Percentiles rank a stretch among this genome's conserved stretches.
Conservation (phyloP, 2,888 invertebrate genomes). For the Anorthoa munda region DNA sequence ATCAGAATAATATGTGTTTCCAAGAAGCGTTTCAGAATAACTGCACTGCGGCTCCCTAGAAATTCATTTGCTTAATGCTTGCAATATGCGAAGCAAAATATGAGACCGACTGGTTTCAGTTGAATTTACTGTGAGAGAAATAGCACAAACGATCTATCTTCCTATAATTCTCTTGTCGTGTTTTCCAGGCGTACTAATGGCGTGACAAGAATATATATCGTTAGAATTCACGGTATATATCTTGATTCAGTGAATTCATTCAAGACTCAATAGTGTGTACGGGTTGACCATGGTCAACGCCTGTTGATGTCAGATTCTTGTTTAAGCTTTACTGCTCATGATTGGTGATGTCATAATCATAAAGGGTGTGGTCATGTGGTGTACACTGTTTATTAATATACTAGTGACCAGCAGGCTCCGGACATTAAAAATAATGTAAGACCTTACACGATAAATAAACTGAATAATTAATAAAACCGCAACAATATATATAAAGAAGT, state of each 20-base stretch:
- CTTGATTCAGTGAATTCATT: slow-evolving; percentile 18
- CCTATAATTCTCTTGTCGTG: slow-evolving; percentile 21
- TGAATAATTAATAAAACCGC: slow-evolving; percentile 2
- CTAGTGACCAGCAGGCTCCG: slow-evolving; percentile 18
- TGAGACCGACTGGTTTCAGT: slow-evolving; percentile 17
- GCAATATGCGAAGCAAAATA: slow-evolving; percentile 30
- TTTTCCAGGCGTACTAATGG: slow-evolving; percentile 12
- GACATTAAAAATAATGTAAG: not conserved
- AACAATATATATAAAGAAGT: not conserved
- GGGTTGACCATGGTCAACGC: slow-evolving; percentile 1
- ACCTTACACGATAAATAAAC: not conserved
- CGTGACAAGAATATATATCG: slow-evolving; percentile 13
- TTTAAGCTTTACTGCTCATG: slow-evolving; percentile 37
- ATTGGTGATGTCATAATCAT: slow-evolving; percentile 50
- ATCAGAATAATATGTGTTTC: slow-evolving; percentile 45
- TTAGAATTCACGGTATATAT: not conserved
- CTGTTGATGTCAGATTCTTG: slow-evolving; percentile 35
- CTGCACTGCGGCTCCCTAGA: slow-evolving; percentile 25
- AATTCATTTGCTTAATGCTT: slow-evolving; percentile 50
- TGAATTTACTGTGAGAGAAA: slow-evolving; percentile 44
- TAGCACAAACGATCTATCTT: slow-evolving; percentile 21
- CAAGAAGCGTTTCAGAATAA: slow-evolving; percentile 43
- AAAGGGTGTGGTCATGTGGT: slow-evolving; percentile 17
- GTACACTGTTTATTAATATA: slow-evolving; percentile 40
- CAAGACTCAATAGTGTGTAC: slow-evolving; percentile 21